These are phyloP conservation scores for Tipula vernalis DNA, from an alignment of 2,888 invertebrate genomes.

Conservation along the genomic window DNA sequence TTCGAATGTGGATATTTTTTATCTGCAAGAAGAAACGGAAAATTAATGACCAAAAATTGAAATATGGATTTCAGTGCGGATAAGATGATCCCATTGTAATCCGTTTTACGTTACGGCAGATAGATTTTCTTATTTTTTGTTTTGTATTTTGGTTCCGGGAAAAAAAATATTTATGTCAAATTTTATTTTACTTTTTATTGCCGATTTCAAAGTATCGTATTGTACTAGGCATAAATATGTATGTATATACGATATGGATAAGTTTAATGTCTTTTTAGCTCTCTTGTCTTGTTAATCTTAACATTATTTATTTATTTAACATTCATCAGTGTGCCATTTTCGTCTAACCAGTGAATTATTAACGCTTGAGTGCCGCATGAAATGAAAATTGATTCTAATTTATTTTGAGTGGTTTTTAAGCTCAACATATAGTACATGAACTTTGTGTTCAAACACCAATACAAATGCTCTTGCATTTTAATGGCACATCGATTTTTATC, in stretches of 20 bases:
- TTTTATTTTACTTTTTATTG: background rate
- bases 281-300: background rate
- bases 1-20: background rate
- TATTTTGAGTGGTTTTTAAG: too few relatives aligned
- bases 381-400: background rate
- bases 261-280: background rate
- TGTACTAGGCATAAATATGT: too few relatives aligned
- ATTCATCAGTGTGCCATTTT: background rate
- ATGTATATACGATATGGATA: background rate
- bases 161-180: background rate
- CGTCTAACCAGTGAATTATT: background rate
- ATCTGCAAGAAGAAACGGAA: background rate
- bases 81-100: background rate
- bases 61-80: background rate
- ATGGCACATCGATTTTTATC: too few relatives aligned
- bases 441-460: too few relatives aligned
- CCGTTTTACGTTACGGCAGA: background rate
- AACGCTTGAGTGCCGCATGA: background rate
- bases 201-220: background rate
- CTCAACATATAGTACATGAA: too few relatives aligned
- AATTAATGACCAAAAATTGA: conserved; percentile 4
- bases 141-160: background rate
- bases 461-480: too few relatives aligned
- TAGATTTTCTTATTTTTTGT: background rate
- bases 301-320: background rate